Evolutionary conservation across 2,113 vertebrate species (phyloP), one percentile per base, ranked within the genome.

Genomic region (Corydoras sp.): DNA sequence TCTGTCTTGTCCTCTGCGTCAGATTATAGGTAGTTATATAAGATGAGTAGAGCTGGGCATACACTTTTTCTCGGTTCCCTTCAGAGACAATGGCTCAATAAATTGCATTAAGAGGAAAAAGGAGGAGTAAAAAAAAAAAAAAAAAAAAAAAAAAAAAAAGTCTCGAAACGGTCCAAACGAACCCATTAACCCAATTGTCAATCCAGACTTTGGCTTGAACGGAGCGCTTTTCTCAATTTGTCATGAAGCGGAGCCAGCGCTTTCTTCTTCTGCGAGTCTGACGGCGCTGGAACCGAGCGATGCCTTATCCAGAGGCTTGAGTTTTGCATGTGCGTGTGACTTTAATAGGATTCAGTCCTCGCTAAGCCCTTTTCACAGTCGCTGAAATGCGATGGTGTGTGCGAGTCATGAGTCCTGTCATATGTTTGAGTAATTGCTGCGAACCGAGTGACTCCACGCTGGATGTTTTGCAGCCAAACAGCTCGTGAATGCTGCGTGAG

Each of bases 381-480:
- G 35, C 75, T 65, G n/a, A 61, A 79, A 83, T 80, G 60, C 63
- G 51, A 65, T 61, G 70, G 75, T 78, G 71, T 77, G 78, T 76
- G 69, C 64, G 78, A 84, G 77, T 81, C 81, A 79, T 75, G 77
- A 69, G 73, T 77, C 75, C 58, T 77, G 80, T 81, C 79, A 70
- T 78, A 76, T 29, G 72, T 77, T 59, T 69, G 72, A 79, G 80
- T 82, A 81, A 78, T 65, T 68, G 78, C 69, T 79, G 73, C 74
- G 78, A 85, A 87, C 78, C 74, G 76, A 75, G 77, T 79, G 77
- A 82, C 77, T 80, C 65, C 51, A 14, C 62, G 14, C 65, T 18
- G 71, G 56, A 69, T 74, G 68, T 80, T 74, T 68, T 68, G 50
- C 75, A 74, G 78, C 72, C 79, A 62, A 77, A 74, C n/a, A 73